Evolutionary conservation across 2,113 vertebrate genomes (phyloP).

Genomic region (Microcebus tavaratra): DNA sequence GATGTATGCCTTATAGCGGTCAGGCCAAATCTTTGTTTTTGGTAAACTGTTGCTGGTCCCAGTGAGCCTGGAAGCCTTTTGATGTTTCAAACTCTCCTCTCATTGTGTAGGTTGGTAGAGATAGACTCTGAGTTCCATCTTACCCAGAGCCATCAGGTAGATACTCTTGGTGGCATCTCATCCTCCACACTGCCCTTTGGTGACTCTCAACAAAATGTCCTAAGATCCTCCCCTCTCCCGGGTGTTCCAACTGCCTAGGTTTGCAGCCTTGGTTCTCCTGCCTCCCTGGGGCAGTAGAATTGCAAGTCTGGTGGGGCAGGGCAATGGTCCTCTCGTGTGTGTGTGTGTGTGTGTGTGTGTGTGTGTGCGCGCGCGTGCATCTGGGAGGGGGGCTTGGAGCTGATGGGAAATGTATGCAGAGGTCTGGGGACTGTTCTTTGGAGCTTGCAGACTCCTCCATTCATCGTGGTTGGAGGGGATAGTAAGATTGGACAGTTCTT

Average conservation of each 20-base stretch:
- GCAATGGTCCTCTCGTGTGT: no score
- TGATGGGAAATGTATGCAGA: not conserved
- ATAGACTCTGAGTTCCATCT: not conserved
- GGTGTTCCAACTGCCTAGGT: not conserved
- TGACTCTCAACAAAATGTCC: rapidly evolving
- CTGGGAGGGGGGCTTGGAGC: not conserved
- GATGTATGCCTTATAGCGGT: not conserved
- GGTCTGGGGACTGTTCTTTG: not conserved
- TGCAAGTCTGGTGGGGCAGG: not conserved
- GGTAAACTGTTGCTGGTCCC: not conserved
- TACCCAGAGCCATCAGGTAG: not conserved
- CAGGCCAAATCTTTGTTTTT: not conserved
- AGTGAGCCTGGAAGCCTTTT: not conserved
- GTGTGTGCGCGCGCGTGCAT: not conserved
- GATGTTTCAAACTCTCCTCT: not conserved
- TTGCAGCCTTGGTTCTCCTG: not conserved
- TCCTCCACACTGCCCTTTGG: not conserved
- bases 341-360: rapidly evolving
- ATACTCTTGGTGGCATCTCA: not conserved
- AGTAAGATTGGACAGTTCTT: not conserved
- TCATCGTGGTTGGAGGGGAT: not conserved
- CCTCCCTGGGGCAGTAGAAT: not conserved
- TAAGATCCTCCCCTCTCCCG: rapidly evolving
- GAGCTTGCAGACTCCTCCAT: not conserved
- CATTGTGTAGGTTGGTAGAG: not conserved